Percentiles rank a stretch among this genome's conserved stretches.
Conservation (phyloP, 2,888 invertebrate genomes). For the Cremastinae sp. region DNA sequence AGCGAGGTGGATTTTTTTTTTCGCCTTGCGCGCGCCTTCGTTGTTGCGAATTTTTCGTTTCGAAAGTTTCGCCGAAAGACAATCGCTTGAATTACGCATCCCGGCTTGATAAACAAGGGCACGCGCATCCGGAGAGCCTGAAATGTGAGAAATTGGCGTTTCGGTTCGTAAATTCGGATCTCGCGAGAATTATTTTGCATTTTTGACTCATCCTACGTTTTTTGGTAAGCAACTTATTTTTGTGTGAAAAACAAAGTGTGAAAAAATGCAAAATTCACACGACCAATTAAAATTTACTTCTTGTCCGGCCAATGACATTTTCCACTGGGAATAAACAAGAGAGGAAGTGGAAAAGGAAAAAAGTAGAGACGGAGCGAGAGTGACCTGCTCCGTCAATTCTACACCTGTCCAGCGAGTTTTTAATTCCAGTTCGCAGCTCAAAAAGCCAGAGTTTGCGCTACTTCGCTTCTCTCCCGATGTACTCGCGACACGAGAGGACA, state of each 20-base stretch:
- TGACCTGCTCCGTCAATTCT: constrained; percentile 27
- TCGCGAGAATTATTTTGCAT: no score
- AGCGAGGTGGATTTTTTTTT: constrained; percentile 9
- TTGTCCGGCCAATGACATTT: constrained; percentile 16
- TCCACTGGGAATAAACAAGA: constrained; percentile 28
- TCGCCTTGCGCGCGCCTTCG: constrained; percentile 3
- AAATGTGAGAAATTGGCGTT: constrained; percentile 26
- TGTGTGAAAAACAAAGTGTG: no score
- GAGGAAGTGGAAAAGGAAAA: constrained; percentile 23
- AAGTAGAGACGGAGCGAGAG: constrained; percentile 13
- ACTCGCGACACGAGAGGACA: constrained; percentile 24
- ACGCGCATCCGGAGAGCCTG: constrained; percentile 48
- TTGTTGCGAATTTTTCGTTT: constrained; percentile 45
- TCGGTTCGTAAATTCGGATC: constrained; percentile 38
- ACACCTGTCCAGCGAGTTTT: constrained; percentile 59
- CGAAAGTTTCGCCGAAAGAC: constrained; percentile 37
- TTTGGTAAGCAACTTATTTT: no score
- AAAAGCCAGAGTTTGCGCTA: constrained; percentile 18
- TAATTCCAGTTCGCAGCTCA: constrained; percentile 53
- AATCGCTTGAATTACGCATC: constrained; percentile 49
- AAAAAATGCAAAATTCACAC: no score
- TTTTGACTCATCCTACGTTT: no score
- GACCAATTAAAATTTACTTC: no score
- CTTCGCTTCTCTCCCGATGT: neutral
- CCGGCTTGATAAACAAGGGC: constrained; percentile 2